These are phyloP conservation scores for Tolmerus cingulatus DNA, from an alignment of 2,888 invertebrate genomes.

Conservation along the genomic window DNA sequence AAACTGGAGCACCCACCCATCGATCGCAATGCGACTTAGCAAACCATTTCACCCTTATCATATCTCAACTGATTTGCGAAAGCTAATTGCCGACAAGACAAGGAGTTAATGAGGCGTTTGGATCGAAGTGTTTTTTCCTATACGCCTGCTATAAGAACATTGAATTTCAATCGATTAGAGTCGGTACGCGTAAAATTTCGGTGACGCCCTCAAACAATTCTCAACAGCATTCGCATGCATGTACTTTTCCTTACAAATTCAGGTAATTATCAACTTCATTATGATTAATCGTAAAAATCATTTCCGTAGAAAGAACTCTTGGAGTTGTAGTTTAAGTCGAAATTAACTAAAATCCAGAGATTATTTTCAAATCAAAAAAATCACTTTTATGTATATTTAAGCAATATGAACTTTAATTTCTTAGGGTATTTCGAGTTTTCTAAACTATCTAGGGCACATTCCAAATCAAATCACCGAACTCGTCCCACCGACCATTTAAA, in stretches of 20 bases:
- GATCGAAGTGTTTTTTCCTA: not conserved
- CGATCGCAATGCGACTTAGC: not conserved
- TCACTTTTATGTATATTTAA: not conserved
- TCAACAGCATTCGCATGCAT: not conserved
- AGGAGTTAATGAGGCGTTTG: not conserved
- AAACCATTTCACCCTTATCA: not conserved
- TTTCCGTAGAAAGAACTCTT: not conserved
- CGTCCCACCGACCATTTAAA: too few relatives aligned
- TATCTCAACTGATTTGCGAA: constrained; percentile 20
- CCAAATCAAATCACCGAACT: too few relatives aligned
- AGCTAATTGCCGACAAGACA: not conserved
- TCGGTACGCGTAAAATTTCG: not conserved
- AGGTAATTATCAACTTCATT: not conserved
- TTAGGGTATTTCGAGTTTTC: not conserved
- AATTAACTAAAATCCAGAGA: not conserved
- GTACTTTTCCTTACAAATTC: not conserved
- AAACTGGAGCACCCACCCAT: not conserved
- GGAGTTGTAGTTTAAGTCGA: not conserved
- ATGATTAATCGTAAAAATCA: not conserved
- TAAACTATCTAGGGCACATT: not conserved
- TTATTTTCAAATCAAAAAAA: not conserved
- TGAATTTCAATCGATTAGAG: not conserved
- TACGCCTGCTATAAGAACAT: not conserved
- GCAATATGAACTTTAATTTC: not conserved
- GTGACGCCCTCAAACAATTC: not conserved